Conservation (phyloP, 2,797 vertebrate species). For the Manis javanica region DNA sequence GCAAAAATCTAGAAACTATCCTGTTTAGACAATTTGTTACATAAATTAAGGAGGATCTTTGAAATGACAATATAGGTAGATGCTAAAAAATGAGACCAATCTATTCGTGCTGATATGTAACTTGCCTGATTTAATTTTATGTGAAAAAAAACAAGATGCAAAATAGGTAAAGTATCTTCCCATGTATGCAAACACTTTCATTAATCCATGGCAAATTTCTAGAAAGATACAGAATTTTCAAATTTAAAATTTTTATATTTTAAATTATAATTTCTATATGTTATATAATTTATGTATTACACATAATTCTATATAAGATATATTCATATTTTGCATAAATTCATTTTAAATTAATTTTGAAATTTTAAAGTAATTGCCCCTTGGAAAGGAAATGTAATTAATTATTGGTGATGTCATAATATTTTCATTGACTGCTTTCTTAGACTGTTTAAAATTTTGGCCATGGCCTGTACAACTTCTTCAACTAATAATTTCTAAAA, state of each 20-base stretch:
- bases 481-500: not conserved
- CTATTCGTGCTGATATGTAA: not conserved
- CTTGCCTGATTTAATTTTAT: not conserved
- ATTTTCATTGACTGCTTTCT: not conserved
- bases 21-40: not conserved
- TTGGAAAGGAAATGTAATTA: conserved; percentile 26
- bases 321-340: too few species aligned
- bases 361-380: conserved; percentile 43
- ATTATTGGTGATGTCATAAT: not conserved
- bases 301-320: too few species aligned
- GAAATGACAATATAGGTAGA: conserved; percentile 20
- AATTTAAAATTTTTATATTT: too few species aligned
- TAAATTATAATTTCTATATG: too few species aligned
- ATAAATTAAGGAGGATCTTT: conserved; percentile 48
- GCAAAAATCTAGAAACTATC: not conserved
- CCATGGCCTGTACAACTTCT: not conserved
- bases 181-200: not conserved
- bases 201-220: conserved; percentile 45
- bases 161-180: not conserved
- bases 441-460: not conserved
- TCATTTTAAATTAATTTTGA: too few species aligned
- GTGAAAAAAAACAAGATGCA: not conserved
- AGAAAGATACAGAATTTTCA: conserved; percentile 34
- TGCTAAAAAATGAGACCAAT: not conserved
- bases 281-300: too few species aligned